A percentile compares a stretch with the other conserved stretches of the same genome.
Evolutionary conservation across 30 jellyfish, hydroid and myxozoan genomes (phyloP).

Genomic region (Nemopilema nomurai): DNA sequence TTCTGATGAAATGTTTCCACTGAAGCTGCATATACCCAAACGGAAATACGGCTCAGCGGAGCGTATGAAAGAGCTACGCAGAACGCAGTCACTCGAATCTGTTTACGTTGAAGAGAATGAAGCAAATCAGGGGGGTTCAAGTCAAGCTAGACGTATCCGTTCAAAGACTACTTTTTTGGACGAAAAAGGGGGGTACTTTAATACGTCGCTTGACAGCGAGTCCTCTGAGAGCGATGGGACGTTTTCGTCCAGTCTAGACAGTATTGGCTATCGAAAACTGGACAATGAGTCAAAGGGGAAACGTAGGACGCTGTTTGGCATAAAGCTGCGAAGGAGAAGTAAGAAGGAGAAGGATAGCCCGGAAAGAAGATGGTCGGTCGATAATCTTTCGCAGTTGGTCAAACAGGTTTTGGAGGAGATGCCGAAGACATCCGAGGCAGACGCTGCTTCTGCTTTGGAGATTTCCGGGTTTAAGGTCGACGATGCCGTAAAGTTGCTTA

Average conservation of each 20-base stretch:
- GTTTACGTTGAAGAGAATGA: constrained; percentile 9
- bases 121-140: background rate
- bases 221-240: constrained; percentile 12
- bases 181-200: background rate
- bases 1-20: background rate
- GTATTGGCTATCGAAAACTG: constrained; percentile 38
- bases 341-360: constrained; percentile 8
- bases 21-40: background rate
- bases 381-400: background rate
- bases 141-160: constrained; percentile 1
- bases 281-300: constrained; percentile 18
- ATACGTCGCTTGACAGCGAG: constrained; percentile 1
- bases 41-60: constrained; percentile 21
- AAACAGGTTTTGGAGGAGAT: background rate
- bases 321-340: constrained; percentile 17
- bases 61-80: constrained; percentile 38
- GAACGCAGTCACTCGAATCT: constrained; percentile 59
- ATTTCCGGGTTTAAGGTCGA: constrained; percentile 34
- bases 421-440: constrained; percentile 37
- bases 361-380: background rate
- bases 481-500: constrained; percentile 43
- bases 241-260: constrained; percentile 26
- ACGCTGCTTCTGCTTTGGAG: constrained; percentile 25
- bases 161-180: constrained; percentile 3
- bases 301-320: constrained; percentile 26